Base-by-base conservation (phyloP, 2,113 vertebrate genomes). In the Talpa occidentalis region DNA sequence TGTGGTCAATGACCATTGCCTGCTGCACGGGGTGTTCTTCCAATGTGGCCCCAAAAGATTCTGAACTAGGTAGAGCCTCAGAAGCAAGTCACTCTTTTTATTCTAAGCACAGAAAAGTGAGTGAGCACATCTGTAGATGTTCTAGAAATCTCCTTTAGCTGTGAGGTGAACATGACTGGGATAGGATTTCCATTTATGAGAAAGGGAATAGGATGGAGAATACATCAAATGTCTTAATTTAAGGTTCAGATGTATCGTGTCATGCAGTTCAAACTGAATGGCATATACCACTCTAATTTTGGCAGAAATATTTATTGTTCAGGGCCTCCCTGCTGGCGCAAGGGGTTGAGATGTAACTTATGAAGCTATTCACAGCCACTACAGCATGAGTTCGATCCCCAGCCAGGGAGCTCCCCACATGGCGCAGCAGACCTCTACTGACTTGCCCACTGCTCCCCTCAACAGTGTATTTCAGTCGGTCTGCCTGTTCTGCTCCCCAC, bases 1-100 rank as follows among this genome's bases (percentile, higher is more conserved):
- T 54, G 47, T 59, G 81, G 93, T 88, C 94, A 89, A 52, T 90
- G 80, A 93, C 96, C 52, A 84, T 64, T 30, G 1, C 16, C 96
- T 35, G 78, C 77, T 21, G 0, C 30, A 26, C 47, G 37, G 21
- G 60, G 4, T 7, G 22, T 11, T 52, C 11, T 79, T 89, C 6
- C 32, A 42, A 4, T 44, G 69, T 12, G 28, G 42, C 67, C 56
- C 42, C 37, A 17, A 67, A 49, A 49, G 10, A 0, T 44, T 80
- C 30, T 16, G 35, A 42, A 22, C 42, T 40, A n/a, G 56, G n/a
- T 21, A 11, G 67, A 59, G 16, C 30, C 66, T 62, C 21, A 40
- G 66, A 87, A 90, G 28, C 21, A 49, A 47, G 64, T 62, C 15
- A 30, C 67, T 73, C 5, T 32, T 70, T 90, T 56, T 54, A 67